Base-by-base conservation (phyloP, 2,888 invertebrate genomes). In the Habrosyne pyritoides region DNA sequence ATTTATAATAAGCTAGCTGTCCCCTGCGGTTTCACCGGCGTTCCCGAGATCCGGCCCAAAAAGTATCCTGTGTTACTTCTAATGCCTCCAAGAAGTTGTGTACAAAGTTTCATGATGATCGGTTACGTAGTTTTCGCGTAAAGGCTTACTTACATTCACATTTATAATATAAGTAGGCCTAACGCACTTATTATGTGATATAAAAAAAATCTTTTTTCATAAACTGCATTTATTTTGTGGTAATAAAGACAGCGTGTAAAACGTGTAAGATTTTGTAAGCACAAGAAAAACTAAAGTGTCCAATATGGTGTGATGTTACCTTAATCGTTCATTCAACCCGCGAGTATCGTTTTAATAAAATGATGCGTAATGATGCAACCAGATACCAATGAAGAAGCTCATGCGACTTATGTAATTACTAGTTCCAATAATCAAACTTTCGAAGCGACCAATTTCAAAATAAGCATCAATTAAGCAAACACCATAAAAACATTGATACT, bases 401-500 rank as follows among this genome's bases (percentile, higher is more conserved):
- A 0, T n/a, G n/a, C 7, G 24, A 2, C 42, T 42, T 42, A 42
- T 42, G 8, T 42, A 42, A 42, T 36, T 14, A 36, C 36, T 14
- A 0, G n/a, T 14, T 42, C 42, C 18, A 18, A 42, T 42, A 42
- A 18, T 18, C 18, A 42, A 42, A 42, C 42, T 42, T 42, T 42
- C 42, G 18, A 42, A 42, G 4, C 42, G 18, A 42, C 8, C 8
- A 18, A 12, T 18, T 42, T 18, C 18, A 18, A 42, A 18, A 18
- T 18, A 42, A 42, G 18, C 36, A 18, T 42, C 18, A 42, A 42
- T 42, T 18, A 42, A 42, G 18, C 18, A 42, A 42, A 42, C 42
- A 53, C 48, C 54, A 42, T 42, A 42, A 42, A 42, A 42, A n/a
- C 5, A 12, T n/a, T 36, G n/a, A 14, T 14, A 42, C 42, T 8